These are phyloP conservation scores for Gasteruption jaculator DNA, from an alignment of 2,888 invertebrate genomes.

Conservation along the genomic window DNA sequence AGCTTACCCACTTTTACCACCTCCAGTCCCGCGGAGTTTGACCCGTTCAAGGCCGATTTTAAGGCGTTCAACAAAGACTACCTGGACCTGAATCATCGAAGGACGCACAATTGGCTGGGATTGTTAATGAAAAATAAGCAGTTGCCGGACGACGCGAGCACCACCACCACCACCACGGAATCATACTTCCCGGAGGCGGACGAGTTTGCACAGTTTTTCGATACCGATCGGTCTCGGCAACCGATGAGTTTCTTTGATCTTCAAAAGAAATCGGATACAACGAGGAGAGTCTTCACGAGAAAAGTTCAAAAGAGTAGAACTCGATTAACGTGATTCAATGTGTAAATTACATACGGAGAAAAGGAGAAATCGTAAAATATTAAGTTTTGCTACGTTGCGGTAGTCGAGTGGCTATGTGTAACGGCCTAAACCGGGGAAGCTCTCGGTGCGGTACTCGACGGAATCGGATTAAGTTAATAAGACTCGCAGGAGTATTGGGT, in stretches of 20 bases:
- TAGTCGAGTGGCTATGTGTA: too few relatives aligned
- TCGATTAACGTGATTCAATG: too few relatives aligned
- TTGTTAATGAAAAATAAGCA: conserved; percentile 47
- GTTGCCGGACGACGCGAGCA: conserved; percentile 32
- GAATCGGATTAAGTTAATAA: too few relatives aligned
- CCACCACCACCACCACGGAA: too few relatives aligned
- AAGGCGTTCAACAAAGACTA: conserved; percentile 25
- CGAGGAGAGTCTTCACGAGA: too few relatives aligned
- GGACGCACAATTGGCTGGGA: conserved; percentile 43
- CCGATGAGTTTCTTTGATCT: conserved; percentile 28
- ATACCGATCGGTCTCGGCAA: conserved; percentile 33
- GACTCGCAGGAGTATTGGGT: too few relatives aligned
- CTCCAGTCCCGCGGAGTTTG: conserved; percentile 24
- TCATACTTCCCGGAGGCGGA: conserved; percentile 27
- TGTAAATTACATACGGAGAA: too few relatives aligned
- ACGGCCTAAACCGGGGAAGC: too few relatives aligned
- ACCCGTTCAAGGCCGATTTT: conserved; percentile 20
- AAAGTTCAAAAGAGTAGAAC: too few relatives aligned
- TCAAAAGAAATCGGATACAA: conserved; percentile 33
- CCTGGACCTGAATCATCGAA: conserved; percentile 39
- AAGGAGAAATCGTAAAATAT: too few relatives aligned
- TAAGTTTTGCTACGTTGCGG: too few relatives aligned
- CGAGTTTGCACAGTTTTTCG: conserved; percentile 30
- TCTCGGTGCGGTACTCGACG: too few relatives aligned
- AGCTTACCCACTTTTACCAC: conserved; percentile 37